Conservation (phyloP, 2,797 vertebrate genomes). For the Florisuga fusca region DNA sequence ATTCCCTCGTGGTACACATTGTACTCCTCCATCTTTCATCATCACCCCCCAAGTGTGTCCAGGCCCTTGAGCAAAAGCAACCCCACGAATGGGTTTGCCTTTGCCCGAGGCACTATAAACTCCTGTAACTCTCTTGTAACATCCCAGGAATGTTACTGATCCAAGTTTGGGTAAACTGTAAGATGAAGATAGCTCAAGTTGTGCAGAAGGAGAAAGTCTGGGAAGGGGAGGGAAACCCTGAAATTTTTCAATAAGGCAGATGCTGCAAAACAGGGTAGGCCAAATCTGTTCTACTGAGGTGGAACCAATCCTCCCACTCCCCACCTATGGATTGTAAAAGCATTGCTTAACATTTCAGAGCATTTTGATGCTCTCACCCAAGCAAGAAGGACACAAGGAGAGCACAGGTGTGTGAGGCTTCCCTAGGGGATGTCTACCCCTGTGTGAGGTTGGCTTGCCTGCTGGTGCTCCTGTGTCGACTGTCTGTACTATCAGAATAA, state of each 20-base stretch:
- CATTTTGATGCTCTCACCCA: not conserved
- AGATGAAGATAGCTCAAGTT: not conserved
- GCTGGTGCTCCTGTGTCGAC: not conserved
- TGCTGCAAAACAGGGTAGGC: not conserved
- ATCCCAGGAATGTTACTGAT: not conserved
- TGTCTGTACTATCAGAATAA: accelerated
- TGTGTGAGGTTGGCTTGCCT: accelerated
- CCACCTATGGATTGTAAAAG: not conserved
- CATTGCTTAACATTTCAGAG: not conserved
- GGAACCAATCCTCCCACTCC: not conserved
- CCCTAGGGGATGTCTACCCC: not conserved
- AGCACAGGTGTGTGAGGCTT: not conserved
- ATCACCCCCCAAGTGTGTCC: too few species aligned
- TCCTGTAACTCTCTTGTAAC: not conserved
- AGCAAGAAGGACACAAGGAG: not conserved
- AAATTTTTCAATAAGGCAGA: not conserved
- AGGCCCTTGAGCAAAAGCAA: too few species aligned
- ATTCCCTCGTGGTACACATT: too few species aligned
- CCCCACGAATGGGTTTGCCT: too few species aligned
- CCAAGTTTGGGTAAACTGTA: not conserved
- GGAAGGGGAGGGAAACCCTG: not conserved
- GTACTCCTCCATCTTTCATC: too few species aligned
- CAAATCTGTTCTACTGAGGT: not conserved
- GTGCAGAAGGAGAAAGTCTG: not conserved
- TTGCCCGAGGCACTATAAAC: too few species aligned